Base-by-base conservation (phyloP, 2,797 vertebrate genomes). In the Amazonetta brasiliensis region DNA sequence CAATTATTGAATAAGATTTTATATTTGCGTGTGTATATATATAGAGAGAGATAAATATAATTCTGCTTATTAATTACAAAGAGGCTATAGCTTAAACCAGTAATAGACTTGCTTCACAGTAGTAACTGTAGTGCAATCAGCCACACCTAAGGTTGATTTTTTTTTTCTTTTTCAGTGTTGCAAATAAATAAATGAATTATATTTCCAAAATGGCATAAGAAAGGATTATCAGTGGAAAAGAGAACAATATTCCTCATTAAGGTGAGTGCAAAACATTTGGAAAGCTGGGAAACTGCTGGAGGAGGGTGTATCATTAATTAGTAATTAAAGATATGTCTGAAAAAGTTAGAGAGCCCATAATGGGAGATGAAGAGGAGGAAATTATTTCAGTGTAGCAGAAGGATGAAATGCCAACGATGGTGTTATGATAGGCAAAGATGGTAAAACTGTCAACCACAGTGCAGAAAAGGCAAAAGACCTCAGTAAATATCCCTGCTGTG, bases 401-500 rank as follows among this genome's bases (percentile, higher is more conserved):
- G 41, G 3, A 3, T 14, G 28, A 55, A 44, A 73, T 4, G 44
- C 22, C 66, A 30, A 37, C 25, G 46, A 37, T 21, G 8, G 3
- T 30, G 41, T 54, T 64, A 59, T 44, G 6, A 35, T 44, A 54
- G 62, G n/a, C 18, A 64, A 89, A 44, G 63, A 76, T 58, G 31
- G 37, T 15, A 84, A 82, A 85, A 17, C 31, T 79, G 59, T 85
- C 59, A 76, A 13, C 18, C 19, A 7, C 0, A 0, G 25, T 56
- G 26, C 35, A 91, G 56, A 83, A 94, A 87, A 95, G 20, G 18
- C 31, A 63, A 46, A 85, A 74, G 21, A 84, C 35, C 11, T 5
- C 35, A 64, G 25, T 56, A 68, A 88, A 60, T 48, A 82, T 88
- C 87, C 88, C 60, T 96, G 28, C 71, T 88, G 56, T 85, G 28